phyloP scores from a whole-genome alignment of 1,140 invertebrate species.

The Drosophila kikkawai region DNA sequence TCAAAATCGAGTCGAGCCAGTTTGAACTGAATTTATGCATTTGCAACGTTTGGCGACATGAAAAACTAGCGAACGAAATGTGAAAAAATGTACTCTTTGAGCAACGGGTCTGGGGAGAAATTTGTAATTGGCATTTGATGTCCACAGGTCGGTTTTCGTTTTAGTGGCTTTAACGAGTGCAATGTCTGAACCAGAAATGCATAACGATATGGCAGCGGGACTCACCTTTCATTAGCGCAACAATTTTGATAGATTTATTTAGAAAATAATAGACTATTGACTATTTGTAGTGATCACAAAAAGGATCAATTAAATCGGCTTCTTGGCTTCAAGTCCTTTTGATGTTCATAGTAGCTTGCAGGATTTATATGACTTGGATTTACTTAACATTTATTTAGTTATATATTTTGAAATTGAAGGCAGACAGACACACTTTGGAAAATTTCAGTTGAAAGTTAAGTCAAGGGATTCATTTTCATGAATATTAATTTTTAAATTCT shows the following conservation, averaged over 20 bases:
- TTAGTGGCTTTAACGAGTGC: slow-evolving; percentile 37
- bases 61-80: slow-evolving; percentile 33
- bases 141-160: slow-evolving; percentile 40
- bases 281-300: not conserved
- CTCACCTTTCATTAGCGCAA: not conserved
- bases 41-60: slow-evolving; percentile 18
- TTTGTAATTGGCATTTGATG: slow-evolving; percentile 43
- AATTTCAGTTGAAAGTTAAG: not conserved
- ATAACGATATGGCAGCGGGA: not conserved
- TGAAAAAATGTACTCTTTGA: slow-evolving; percentile 19
- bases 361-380: too few species aligned
- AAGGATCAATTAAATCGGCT: not conserved
- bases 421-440: not conserved
- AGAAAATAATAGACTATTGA: too few species aligned
- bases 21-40: slow-evolving; percentile 37
- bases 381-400: too few species aligned
- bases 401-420: not conserved
- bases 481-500: too few species aligned
- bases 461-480: not conserved
- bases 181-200: slow-evolving; percentile 7
- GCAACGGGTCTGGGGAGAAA: slow-evolving; percentile 35
- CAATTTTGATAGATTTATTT: not conserved
- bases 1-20: slow-evolving; percentile 55
- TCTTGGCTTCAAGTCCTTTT: not conserved
- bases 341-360: not conserved